A percentile compares a stretch with the other conserved stretches of the same genome.
Evolutionary conservation across 2,113 vertebrate species (phyloP).

Genomic region (Motacilla alba): DNA sequence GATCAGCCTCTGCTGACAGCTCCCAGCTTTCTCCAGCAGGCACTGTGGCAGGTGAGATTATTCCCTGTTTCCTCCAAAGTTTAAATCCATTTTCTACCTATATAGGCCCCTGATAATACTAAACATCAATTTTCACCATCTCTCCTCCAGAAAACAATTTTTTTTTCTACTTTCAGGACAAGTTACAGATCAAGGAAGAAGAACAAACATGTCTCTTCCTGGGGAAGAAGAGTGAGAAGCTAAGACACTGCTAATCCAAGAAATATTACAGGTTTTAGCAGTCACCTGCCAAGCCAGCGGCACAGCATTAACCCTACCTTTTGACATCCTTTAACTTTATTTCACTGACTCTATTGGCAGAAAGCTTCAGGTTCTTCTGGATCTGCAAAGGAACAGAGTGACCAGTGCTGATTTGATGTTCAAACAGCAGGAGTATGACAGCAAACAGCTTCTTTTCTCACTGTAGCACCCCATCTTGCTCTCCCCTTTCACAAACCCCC

Average conservation of each 20-base stretch:
- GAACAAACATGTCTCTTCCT: background rate
- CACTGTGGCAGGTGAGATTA: background rate
- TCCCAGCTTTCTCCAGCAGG: background rate
- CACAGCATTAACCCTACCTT: constrained; percentile 1
- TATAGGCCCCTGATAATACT: background rate
- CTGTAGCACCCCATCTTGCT: background rate
- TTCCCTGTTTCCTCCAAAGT: background rate
- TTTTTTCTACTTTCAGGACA: background rate
- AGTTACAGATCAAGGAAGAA: background rate
- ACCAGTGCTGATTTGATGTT: rapidly evolving
- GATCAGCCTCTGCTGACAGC: background rate
- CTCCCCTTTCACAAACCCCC: background rate
- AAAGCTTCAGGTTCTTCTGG: constrained; percentile 58
- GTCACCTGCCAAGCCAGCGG: background rate
- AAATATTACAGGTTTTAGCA: background rate
- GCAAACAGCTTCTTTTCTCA: background rate
- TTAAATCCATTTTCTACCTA: background rate
- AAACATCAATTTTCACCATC: background rate
- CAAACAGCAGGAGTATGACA: background rate
- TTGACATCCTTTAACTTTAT: constrained; percentile 36
- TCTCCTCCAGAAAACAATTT: background rate
- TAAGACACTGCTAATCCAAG: background rate
- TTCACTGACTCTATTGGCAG: constrained; percentile 19
- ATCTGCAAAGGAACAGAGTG: constrained; percentile 61
- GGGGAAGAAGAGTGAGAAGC: background rate